Base-by-base conservation (phyloP, 2,797 vertebrate species). In the Sorex maritimensis region DNA sequence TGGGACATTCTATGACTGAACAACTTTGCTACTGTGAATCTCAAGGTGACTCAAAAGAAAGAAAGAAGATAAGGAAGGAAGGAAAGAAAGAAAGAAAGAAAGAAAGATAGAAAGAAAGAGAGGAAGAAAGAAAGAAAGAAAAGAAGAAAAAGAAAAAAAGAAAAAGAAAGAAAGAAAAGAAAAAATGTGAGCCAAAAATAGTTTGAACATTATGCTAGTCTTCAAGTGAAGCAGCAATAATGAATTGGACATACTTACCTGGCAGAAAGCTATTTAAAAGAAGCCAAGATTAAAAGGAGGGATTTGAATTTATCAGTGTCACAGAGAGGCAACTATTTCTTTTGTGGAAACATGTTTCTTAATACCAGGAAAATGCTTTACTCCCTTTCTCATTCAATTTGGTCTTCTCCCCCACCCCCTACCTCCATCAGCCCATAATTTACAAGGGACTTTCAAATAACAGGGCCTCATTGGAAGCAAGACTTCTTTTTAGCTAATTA, bases 401-500 rank as follows among this genome's bases (percentile, higher is more conserved):
- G 90, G 34, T 13, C 1, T 2, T n/a, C 46, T 6, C 34, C 28
- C 23, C 55, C 10, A 3, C 11, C 49, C 13, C 49, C 49, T 11
- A 11, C 49, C 49, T 52, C 49, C 49, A 14, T 14, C 49, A 11
- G 10, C 28, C 10, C 46, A 65, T 67, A 72, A 23, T 6, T 93
- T 71, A 28, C 3, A 61, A 1, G 28, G 2, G 30, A 38, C n/a
- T 77, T 49, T 83, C 10, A n/a, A 93, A 49, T 82, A 80, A 88
- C 30, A 83, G 63, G 78, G 21, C 55, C 44, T 91, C 26, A 17
- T 6, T 79, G 69, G 71, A 89, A 92, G 71, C 14, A 49, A 92
- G 74, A 82, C 84, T 72, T 34, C 52, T 89, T 65, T 94, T 92
- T 65, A 91, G 38, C 44, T 88, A 84, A 77, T 63, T 87, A 17